phyloP scores from a whole-genome alignment of 2,888 invertebrate species.

The Drosophila paranaensis region DNA sequence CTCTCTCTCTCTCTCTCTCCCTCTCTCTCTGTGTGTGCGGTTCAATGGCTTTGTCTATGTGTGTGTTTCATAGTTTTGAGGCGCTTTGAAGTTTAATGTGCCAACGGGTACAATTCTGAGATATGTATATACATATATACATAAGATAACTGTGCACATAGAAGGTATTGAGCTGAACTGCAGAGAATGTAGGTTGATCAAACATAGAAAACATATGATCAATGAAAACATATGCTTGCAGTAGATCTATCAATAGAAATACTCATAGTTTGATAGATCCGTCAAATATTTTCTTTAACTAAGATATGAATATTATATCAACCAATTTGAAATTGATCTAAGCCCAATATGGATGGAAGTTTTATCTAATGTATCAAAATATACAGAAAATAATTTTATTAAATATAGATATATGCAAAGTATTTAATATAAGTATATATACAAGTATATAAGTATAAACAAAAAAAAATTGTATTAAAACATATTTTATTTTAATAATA shows the following conservation, averaged over 20 bases:
- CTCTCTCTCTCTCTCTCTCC: background rate
- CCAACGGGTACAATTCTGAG: background rate
- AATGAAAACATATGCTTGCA: background rate
- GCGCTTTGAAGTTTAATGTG: slow-evolving; percentile 23
- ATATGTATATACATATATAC: background rate
- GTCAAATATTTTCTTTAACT: too few species aligned
- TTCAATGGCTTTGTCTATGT: slow-evolving; percentile 34
- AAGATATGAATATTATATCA: too few species aligned
- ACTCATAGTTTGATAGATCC: too few species aligned
- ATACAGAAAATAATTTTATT: too few species aligned
- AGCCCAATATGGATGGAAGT: too few species aligned
- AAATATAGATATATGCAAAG: too few species aligned
- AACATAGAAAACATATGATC: background rate
- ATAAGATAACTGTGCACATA: slow-evolving; percentile 6
- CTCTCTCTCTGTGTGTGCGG: slow-evolving; percentile 8
- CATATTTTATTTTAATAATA: too few species aligned
- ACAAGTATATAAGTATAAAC: too few species aligned
- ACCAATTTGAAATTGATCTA: too few species aligned
- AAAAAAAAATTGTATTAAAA: too few species aligned
- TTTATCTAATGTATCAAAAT: too few species aligned
- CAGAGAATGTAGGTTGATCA: background rate
- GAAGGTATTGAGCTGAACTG: background rate
- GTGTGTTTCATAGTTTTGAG: slow-evolving; percentile 10
- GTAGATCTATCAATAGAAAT: background rate
- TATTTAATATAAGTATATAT: too few species aligned